Base-by-base conservation (phyloP, 1,140 invertebrate species). In the Drosophila tristis region DNA sequence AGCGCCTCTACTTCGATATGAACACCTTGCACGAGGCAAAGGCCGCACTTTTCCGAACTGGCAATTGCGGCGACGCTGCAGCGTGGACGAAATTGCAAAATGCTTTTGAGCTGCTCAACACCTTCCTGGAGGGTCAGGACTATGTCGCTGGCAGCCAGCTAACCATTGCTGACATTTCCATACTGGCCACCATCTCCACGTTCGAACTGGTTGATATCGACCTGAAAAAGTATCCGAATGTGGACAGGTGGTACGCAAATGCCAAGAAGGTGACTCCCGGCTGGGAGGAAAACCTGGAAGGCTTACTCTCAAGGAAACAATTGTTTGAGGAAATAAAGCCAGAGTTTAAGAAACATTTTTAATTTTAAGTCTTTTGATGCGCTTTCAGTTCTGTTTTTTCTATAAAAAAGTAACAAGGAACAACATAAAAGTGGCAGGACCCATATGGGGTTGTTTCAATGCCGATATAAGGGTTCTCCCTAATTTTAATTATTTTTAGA, bases 91-190 rank as follows among this genome's bases (percentile, higher is more conserved):
- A 29, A 5, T 5, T 29, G 5, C 5, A 29, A 29, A 29, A 6
- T 7, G 94, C 94, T 0, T 91, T 96, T 20, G 92, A 92, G 4
- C 94, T 94, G 50, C 90, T 96, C 4, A 93, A 96, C 58, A 93
- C 91, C 4, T 95, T 96, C 85, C 90, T 96, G n/a, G 94, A 95
- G 35, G 93, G 93, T 0, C 92, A 94, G 60, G 92, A 93, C 9
- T 96, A 94, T 82, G 94, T 93, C 2, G 95, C 95, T 13, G 96
- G 96, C 7, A 92, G 94, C 48, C 93, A 93, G 45, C 89, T 97
- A 8, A 97, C 96, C 6, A 90, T 97, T 20, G 96, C 96, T 2
- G 96, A 96, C 82, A 91, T 96, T 7, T 74, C 93, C 9, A 72
- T 96, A 6, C 81, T 94, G n/a, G 93, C 94, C 6, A 93, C 93